phyloP scores from a whole-genome alignment of 2,797 vertebrate genomes.

The Pristis pectinata region DNA sequence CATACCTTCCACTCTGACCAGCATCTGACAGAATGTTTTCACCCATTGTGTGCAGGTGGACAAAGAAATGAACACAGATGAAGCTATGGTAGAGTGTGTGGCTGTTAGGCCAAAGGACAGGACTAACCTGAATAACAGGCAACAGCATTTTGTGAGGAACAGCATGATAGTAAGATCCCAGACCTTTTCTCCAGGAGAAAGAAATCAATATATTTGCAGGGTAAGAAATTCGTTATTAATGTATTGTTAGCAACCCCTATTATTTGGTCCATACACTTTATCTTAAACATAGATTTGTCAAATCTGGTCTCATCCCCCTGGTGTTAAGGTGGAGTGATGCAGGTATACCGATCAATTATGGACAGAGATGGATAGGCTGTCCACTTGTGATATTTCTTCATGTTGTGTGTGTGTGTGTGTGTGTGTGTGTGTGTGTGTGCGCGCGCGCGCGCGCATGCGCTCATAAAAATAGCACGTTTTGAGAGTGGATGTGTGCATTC shows the following conservation, averaged over 20 bases:
- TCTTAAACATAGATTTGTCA: background rate
- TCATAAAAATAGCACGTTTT: too few species aligned
- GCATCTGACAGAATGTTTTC: background rate
- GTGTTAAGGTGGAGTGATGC: background rate
- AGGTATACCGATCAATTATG: background rate
- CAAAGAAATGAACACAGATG: slow-evolving; percentile 72
- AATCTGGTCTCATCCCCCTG: background rate
- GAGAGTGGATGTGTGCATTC: background rate
- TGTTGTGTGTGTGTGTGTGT: background rate
- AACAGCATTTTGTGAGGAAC: slow-evolving; percentile 61
- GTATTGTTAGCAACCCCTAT: background rate
- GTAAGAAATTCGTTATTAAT: slow-evolving; percentile 51
- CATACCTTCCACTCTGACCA: background rate
- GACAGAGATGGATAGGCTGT: background rate
- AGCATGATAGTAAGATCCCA: slow-evolving; percentile 73
- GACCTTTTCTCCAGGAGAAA: slow-evolving; percentile 72
- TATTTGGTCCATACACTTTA: background rate
- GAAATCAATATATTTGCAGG: slow-evolving; percentile 73
- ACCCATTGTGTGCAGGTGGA: slow-evolving; percentile 56
- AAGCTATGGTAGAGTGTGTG: slow-evolving; percentile 39
- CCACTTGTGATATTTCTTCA: background rate
- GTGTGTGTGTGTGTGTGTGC: too few species aligned
- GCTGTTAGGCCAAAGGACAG: slow-evolving; percentile 64
- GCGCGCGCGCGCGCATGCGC: too few species aligned
- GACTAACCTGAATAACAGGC: slow-evolving; percentile 52